Conservation (phyloP, 1,140 invertebrate genomes). For the Calephelis virginiensis region DNA sequence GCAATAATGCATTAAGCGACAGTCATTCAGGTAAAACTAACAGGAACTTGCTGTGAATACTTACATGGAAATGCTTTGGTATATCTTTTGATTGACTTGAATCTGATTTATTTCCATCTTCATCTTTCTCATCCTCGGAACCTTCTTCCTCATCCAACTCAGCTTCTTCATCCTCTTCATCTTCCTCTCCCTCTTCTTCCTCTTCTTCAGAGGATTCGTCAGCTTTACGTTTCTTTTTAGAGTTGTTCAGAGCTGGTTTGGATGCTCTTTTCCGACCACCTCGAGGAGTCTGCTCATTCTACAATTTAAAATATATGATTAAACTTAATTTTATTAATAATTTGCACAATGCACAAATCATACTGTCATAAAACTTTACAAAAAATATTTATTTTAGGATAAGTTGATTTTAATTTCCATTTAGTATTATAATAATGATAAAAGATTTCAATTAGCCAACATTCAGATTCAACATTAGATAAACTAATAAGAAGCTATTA, state of each 20-base stretch:
- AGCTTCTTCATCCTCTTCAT: conserved; percentile 68
- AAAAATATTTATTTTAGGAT: too few relatives aligned
- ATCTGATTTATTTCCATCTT: conserved; percentile 76
- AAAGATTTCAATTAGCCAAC: too few relatives aligned
- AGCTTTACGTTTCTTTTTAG: conserved; percentile 70
- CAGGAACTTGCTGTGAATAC: conserved; percentile 25
- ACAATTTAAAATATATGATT: background rate
- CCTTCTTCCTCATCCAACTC: conserved; percentile 72
- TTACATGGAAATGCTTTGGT: conserved; percentile 78
- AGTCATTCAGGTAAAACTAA: background rate
- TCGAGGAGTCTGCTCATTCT: conserved; percentile 60
- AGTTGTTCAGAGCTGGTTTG: conserved; percentile 51
- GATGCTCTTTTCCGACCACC: conserved; percentile 56
- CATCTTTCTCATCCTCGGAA: conserved; percentile 78
- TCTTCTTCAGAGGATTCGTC: conserved; percentile 65
- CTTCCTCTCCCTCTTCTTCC: conserved; percentile 66
- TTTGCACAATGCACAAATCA: too few relatives aligned
- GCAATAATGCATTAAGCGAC: too few relatives aligned
- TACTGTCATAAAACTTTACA: background rate
- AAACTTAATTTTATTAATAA: background rate
- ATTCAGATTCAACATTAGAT: too few relatives aligned
- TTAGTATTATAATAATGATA: too few relatives aligned
- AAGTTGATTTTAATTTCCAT: too few relatives aligned
- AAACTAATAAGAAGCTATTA: too few relatives aligned
- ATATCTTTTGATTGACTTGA: conserved; percentile 77